These are phyloP conservation scores for Buphagus erythrorhynchus DNA, from an alignment of 2,797 vertebrate species.

Conservation along the genomic window DNA sequence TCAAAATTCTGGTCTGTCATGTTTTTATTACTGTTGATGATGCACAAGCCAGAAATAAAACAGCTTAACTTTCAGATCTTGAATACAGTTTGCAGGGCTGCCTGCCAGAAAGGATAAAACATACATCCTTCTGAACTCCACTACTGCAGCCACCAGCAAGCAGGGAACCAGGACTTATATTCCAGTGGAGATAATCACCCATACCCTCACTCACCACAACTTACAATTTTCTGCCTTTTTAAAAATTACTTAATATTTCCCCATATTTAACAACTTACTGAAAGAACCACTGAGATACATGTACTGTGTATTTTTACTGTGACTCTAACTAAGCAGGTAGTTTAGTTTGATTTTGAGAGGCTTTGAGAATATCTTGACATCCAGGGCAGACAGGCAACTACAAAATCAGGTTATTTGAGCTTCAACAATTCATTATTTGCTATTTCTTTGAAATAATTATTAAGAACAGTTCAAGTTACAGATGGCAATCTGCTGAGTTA, in stretches of 20 bases:
- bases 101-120: conserved; percentile 45
- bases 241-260: background rate
- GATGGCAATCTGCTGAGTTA: background rate
- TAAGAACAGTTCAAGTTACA: background rate
- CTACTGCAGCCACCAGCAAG: background rate
- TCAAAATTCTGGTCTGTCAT: conserved; percentile 17
- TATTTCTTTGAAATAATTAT: background rate
- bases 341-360: background rate
- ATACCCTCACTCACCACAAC: background rate
- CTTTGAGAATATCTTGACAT: background rate
- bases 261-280: background rate
- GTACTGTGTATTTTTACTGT: background rate
- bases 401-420: background rate
- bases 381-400: background rate
- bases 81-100: background rate
- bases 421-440: background rate
- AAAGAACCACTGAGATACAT: background rate
- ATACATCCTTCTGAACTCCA: background rate
- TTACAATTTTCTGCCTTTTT: background rate
- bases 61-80: conserved; percentile 54
- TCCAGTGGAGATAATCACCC: background rate
- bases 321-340: background rate
- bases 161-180: background rate
- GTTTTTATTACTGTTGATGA: conserved; percentile 39
- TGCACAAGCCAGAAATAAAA: conserved; percentile 58